Evolutionary conservation across 1,140 invertebrate genomes (phyloP).

Genomic region (Epicauta chinensis): DNA sequence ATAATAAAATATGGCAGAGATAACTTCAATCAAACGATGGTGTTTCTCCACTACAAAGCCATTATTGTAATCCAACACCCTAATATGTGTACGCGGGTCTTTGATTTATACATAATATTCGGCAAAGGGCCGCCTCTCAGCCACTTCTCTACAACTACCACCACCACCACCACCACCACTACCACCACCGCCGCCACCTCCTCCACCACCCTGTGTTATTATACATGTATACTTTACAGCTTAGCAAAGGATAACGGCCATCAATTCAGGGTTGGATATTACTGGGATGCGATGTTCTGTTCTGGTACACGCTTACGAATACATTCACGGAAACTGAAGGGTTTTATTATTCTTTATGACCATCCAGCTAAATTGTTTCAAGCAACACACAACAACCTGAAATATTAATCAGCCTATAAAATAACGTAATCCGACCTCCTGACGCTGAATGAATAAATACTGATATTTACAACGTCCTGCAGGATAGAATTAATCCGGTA

Average conservation of each 20-base stretch:
- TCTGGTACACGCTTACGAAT: constrained; percentile 6
- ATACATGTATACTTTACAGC: constrained; percentile 27
- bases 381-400: constrained; percentile 18
- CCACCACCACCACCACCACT: no score
- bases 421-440: constrained; percentile 19
- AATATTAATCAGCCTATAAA: constrained; percentile 24
- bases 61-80: constrained; percentile 29
- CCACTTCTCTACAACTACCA: constrained; percentile 2
- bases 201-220: constrained; percentile 13
- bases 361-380: constrained; percentile 22
- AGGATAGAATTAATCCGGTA: constrained; percentile 9
- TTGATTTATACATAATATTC: constrained; percentile 30
- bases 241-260: constrained; percentile 24
- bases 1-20: constrained; percentile 24
- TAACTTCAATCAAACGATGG: constrained; percentile 29
- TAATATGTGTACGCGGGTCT: constrained; percentile 24
- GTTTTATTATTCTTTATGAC: constrained; percentile 22
- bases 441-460: constrained; percentile 12
- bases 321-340: constrained; percentile 21
- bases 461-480: constrained; percentile 2
- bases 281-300: constrained; percentile 14
- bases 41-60: constrained; percentile 23
- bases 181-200: neutral
- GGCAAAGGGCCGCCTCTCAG: constrained; percentile 19
- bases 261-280: constrained; percentile 21